phyloP scores from a whole-genome alignment of 2,888 invertebrate species.

The Autographa pulchrina region DNA sequence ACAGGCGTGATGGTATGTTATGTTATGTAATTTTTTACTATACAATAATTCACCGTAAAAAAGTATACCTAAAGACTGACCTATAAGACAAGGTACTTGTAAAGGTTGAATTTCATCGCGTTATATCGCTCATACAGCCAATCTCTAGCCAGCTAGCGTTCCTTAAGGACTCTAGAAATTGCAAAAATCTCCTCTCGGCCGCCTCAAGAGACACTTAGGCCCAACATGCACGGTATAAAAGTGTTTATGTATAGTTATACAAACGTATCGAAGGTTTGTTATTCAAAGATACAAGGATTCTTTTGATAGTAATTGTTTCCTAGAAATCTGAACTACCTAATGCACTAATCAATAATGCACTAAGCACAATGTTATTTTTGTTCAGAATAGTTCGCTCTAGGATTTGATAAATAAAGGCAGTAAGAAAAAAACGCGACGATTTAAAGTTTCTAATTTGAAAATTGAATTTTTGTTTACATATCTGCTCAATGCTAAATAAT shows the following conservation, averaged over 20 bases:
- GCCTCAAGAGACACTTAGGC: conserved; percentile 18
- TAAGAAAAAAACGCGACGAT: background rate
- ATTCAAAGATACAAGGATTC: background rate
- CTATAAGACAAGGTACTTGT: conserved; percentile 64
- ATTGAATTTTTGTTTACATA: too few species aligned
- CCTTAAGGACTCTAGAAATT: conserved; percentile 56
- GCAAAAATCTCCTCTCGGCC: conserved; percentile 41
- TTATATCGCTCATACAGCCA: conserved; percentile 45
- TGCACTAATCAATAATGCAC: too few species aligned
- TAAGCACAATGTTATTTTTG: background rate
- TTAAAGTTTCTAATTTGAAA: too few species aligned
- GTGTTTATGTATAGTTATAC: conserved; percentile 15
- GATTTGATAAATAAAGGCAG: background rate
- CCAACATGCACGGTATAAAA: conserved; percentile 1
- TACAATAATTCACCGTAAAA: conserved; percentile 6
- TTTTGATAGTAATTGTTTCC: background rate
- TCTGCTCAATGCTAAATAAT: too few species aligned
- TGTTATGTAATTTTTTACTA: too few species aligned
- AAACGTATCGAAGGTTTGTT: background rate
- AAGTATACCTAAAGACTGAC: conserved; percentile 51
- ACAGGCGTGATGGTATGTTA: too few species aligned
- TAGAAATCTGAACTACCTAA: too few species aligned
- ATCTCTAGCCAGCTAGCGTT: conserved; percentile 28
- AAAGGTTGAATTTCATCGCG: conserved; percentile 59
- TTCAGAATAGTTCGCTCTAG: background rate